These are phyloP conservation scores for Aphis craccivora DNA, from an alignment of 1,140 invertebrate species.

Conservation along the genomic window DNA sequence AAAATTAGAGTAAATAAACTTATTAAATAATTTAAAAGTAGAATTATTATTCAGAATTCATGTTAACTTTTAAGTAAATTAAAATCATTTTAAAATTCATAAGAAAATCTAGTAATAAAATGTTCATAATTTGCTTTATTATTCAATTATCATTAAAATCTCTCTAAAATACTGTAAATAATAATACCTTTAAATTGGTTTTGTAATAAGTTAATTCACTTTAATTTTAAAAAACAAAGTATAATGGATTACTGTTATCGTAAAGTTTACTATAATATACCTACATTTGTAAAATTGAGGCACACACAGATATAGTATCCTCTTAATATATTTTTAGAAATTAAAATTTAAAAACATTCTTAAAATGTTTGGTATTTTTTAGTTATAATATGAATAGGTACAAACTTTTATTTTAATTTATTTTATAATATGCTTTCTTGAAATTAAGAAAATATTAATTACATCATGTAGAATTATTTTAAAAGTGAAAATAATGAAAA, in stretches of 20 bases:
- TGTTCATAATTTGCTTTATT: background rate
- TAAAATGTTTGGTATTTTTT: background rate
- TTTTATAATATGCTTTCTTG: background rate
- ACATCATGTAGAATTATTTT: background rate
- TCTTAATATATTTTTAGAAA: background rate
- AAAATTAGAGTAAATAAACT: too few relatives aligned
- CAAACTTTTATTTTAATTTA: background rate
- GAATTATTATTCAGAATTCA: background rate
- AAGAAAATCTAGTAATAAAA: background rate
- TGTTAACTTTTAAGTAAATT: background rate
- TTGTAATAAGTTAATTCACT: too few relatives aligned
- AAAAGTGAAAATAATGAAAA: background rate
- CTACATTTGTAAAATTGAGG: background rate
- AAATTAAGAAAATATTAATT: background rate
- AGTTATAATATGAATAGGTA: background rate
- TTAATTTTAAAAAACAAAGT: too few relatives aligned
- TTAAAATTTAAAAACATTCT: background rate
- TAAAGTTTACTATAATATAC: background rate
- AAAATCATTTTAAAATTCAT: background rate
- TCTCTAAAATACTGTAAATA: background rate
- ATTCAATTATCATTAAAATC: background rate
- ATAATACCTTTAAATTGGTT: too few relatives aligned
- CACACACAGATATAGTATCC: background rate
- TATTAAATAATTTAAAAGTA: background rate
- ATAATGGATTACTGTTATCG: too few relatives aligned